These are phyloP conservation scores for Xerus inauris DNA, from an alignment of 2,113 vertebrate species.

Conservation along the genomic window DNA sequence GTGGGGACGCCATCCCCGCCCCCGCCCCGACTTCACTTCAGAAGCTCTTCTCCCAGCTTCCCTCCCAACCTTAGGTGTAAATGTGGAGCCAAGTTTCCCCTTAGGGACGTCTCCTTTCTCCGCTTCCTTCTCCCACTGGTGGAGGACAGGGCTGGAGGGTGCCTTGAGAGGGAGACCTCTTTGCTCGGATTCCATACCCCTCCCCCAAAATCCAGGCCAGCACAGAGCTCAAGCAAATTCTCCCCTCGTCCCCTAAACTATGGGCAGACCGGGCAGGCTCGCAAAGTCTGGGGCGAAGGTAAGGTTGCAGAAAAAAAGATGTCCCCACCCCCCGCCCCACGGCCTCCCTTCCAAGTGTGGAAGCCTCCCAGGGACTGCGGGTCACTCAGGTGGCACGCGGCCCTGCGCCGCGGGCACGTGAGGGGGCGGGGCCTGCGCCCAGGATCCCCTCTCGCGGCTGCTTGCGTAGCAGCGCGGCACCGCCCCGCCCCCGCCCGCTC, in stretches of 20 bases:
- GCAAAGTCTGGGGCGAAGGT: background rate
- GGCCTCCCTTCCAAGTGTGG: conserved; percentile 49
- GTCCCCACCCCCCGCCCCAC: background rate
- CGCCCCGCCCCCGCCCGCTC: background rate
- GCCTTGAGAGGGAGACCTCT: background rate
- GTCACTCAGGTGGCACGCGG: conserved; percentile 73
- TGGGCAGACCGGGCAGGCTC: accelerated
- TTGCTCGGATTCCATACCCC: background rate
- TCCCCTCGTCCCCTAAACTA: background rate
- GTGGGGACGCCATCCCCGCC: background rate
- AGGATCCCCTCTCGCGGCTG: conserved; percentile 80
- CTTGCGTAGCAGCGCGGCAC: conserved; percentile 65
- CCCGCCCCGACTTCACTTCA: background rate
- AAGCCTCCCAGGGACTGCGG: background rate
- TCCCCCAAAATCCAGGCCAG: conserved; percentile 76
- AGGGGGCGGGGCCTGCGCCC: conserved; percentile 71
- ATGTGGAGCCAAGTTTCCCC: background rate
- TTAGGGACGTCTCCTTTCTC: background rate
- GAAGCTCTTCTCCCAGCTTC: background rate
- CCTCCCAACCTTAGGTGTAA: background rate
- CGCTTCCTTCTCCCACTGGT: background rate
- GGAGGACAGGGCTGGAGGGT: accelerated
- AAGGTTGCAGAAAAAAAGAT: background rate
- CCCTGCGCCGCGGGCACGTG: conserved; percentile 71
- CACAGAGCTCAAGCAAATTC: conserved; percentile 72